Evolutionary conservation across 2,888 invertebrate species (phyloP), one percentile per base, ranked within the genome.

Genomic region (Phlogophora meticulosa): DNA sequence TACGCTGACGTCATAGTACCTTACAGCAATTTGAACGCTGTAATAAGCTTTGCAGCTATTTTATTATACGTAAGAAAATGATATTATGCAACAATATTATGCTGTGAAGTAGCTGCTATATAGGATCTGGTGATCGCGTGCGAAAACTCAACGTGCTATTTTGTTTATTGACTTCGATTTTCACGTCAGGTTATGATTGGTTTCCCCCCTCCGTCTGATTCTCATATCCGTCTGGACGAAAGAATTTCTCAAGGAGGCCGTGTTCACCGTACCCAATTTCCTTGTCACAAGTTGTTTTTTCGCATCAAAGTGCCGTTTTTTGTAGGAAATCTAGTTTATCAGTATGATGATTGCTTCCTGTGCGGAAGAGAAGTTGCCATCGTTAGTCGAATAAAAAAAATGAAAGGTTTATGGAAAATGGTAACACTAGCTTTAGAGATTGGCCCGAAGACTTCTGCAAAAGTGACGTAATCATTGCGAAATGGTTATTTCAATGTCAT

Each of bases 1-100:
- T 53, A 22, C n/a, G 34, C 67, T 92, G 92, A 92, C 92, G 92
- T 92, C 93, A 92, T 60, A 73, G 52, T 56, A 52, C 32, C 59
- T 67, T 74, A 78, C 75, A 76, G 60, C 76, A 75, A 80, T 75
- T 81, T 79, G 58, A 78, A 67, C 65, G 46, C 52, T 67, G 76
- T 81, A 81, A 76, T 78, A 81, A 82, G 83, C 60, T 62, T 84
- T 81, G 78, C 76, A 84, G 60, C 73, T 67, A n/a, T n/a, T n/a
- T n/a, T n/a, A n/a, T n/a, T n/a, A n/a, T n/a, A n/a, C n/a, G n/a
- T n/a, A n/a, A n/a, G n/a, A n/a, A n/a, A n/a, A n/a, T n/a, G n/a
- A n/a, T n/a, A n/a, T n/a, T n/a, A n/a, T n/a, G n/a, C n/a, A n/a
- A n/a, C n/a, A n/a, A 65, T 42, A 45, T 52, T 53, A 69, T 42